Conservation (phyloP, 2,888 invertebrate species). For the Drosophila meridiana region DNA sequence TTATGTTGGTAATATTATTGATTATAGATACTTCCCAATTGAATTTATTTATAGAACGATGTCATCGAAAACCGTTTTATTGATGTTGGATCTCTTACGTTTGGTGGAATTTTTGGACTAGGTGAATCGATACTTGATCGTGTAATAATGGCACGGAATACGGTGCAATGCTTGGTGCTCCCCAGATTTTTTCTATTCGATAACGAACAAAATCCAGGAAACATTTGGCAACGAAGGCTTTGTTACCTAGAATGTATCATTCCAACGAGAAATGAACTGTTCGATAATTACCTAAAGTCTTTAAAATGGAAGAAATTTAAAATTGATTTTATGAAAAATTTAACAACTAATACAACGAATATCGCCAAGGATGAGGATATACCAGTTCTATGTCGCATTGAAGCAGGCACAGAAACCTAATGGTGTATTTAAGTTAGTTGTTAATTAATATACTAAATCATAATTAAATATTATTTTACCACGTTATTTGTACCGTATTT, state of each 20-base stretch:
- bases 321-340: conserved; percentile 62
- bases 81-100: conserved; percentile 82
- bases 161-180: conserved; percentile 88
- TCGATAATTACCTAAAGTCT: conserved; percentile 76
- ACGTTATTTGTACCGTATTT: background rate
- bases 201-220: conserved; percentile 84
- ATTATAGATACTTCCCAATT: background rate
- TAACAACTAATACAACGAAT: conserved; percentile 54
- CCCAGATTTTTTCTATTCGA: conserved; percentile 90
- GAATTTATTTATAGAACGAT: conserved; percentile 10
- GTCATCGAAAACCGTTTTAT: conserved; percentile 80
- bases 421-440: background rate
- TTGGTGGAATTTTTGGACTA: conserved; percentile 87
- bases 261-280: conserved; percentile 81
- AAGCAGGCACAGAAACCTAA: conserved; percentile 63
- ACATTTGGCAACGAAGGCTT: conserved; percentile 83
- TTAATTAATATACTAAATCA: background rate
- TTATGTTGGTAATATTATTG: background rate
- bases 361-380: conserved; percentile 78
- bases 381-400: conserved; percentile 83
- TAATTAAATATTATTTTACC: background rate
- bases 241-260: conserved; percentile 81
- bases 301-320: conserved; percentile 83
- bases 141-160: conserved; percentile 88
- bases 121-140: conserved; percentile 90